Conservation (phyloP, 2,888 invertebrate genomes). For the Adelphocoris suturalis region DNA sequence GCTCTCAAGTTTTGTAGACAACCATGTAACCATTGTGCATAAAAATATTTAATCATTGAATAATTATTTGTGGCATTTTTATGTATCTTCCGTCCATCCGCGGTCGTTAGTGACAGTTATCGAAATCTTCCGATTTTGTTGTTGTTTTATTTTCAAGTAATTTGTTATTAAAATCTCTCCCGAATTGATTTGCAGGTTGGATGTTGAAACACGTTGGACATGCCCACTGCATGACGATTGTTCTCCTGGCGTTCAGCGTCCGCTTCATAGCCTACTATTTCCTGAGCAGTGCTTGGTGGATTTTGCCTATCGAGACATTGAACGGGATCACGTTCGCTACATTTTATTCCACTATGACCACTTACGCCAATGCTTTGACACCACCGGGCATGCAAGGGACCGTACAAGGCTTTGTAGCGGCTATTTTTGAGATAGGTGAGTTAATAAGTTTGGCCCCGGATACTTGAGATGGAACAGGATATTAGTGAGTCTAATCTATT, state of each 20-base stretch:
- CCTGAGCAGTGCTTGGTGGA: conserved; percentile 89
- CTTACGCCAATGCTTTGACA: conserved; percentile 90
- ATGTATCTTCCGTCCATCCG: no score
- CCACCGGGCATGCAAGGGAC: conserved; percentile 92
- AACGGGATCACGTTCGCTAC: conserved; percentile 94
- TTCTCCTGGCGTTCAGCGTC: conserved; percentile 88
- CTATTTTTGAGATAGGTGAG: conserved; percentile 86
- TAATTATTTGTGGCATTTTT: no score
- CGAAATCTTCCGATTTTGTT: no score
- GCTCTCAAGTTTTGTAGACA: no score
- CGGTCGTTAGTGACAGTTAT: no score
- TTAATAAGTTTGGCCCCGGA: not conserved
- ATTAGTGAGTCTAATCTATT: not conserved
- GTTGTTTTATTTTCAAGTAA: no score
- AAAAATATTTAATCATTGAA: no score
- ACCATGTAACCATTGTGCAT: no score
- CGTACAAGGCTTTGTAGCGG: conserved; percentile 92
- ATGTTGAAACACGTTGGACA: conserved; percentile 90
- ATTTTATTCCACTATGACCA: conserved; percentile 92
- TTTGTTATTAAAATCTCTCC: no score
- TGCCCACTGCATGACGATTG: conserved; percentile 89
- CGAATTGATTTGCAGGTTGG: conserved; percentile 79
- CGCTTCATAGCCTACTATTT: conserved; percentile 91
- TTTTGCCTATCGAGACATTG: conserved; percentile 89
- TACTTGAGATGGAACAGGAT: no score